phyloP scores from a whole-genome alignment of 92 coral and sea anemone genomes.

The Plumapathes pennacea region DNA sequence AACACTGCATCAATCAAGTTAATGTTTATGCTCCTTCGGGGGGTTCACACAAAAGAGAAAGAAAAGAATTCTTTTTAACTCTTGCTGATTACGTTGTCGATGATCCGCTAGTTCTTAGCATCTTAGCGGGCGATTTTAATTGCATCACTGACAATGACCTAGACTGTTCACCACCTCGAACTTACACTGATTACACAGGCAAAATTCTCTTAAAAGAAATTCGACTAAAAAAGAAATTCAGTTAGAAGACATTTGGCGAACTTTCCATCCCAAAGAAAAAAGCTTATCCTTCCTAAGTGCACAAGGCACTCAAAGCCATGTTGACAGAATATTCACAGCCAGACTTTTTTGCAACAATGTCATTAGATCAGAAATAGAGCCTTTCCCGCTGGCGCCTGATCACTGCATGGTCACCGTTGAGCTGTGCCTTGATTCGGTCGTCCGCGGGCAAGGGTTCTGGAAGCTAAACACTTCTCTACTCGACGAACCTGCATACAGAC shows the following conservation, averaged over 20 bases:
- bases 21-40: no score
- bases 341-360: not conserved
- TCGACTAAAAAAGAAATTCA: not conserved
- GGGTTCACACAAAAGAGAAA: no score
- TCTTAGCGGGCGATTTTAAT: not conserved
- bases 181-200: not conserved
- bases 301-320: conserved; percentile 5
- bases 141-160: no score
- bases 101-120: no score
- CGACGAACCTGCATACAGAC: not conserved
- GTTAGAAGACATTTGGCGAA: conserved; percentile 6
- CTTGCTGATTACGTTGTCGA: no score
- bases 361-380: not conserved
- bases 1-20: no score
- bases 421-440: not conserved
- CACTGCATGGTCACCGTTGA: not conserved
- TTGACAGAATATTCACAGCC: conserved; percentile 5
- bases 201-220: not conserved
- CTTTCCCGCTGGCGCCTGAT: conserved; percentile 1
- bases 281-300: conserved; percentile 9
- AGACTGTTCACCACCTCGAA: not conserved
- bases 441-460: conserved; percentile 33
- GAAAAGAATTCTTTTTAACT: no score
- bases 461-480: conserved; percentile 38
- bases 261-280: not conserved